Percentiles rank a stretch among this genome's conserved stretches.
Evolutionary conservation across 2,797 vertebrate species (phyloP).

Genomic region (Kryptolebias ocellatus): DNA sequence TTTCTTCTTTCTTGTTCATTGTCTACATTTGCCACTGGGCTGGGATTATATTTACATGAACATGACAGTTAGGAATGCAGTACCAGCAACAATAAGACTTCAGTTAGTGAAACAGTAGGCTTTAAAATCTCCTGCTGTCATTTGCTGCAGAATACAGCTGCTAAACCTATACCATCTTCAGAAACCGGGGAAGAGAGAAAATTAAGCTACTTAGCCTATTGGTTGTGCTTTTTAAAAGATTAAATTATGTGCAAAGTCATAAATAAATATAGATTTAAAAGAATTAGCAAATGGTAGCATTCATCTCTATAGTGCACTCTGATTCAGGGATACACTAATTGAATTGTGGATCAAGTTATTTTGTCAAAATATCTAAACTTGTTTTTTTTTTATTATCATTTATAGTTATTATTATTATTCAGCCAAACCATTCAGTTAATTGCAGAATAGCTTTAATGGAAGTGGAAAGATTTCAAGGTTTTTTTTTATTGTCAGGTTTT

Average conservation of each 20-base stretch:
- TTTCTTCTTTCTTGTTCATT: constrained; percentile 48
- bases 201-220: constrained; percentile 75
- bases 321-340: constrained; percentile 46
- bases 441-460: constrained; percentile 28
- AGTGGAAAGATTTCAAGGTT: constrained; percentile 25
- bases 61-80: constrained; percentile 59
- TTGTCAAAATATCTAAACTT: constrained; percentile 48
- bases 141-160: constrained; percentile 58
- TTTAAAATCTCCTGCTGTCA: constrained; percentile 68
- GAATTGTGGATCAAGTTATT: constrained; percentile 53
- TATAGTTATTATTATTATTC: constrained; percentile 4
- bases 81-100: constrained; percentile 56
- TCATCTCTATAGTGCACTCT: constrained; percentile 48
- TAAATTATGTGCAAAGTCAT: constrained; percentile 65
- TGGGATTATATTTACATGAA: constrained; percentile 74
- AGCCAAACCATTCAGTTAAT: constrained; percentile 50
- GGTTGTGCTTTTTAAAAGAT: constrained; percentile 66
- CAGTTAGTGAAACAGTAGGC: constrained; percentile 61
- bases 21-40: constrained; percentile 75
- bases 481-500: constrained; percentile 1
- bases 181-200: constrained; percentile 19
- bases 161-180: constrained; percentile 34
- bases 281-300: constrained; percentile 66
- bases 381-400: constrained; percentile 3
- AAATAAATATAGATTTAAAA: constrained; percentile 73